Base-by-base conservation (phyloP, 1,140 invertebrate genomes). In the Cydia splendana region DNA sequence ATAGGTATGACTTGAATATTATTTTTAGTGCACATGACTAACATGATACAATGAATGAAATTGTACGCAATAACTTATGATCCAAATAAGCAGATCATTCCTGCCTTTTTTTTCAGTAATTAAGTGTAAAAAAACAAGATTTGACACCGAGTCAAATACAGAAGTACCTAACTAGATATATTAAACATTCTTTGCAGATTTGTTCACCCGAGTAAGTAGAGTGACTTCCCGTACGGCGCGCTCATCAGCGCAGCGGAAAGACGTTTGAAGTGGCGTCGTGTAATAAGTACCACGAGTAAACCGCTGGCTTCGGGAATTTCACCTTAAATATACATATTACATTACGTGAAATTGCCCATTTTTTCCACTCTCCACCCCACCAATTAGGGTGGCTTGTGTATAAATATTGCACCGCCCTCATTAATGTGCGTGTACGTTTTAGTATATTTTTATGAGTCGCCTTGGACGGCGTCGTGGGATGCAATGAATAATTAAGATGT, bases 341-440 rank as follows among this genome's bases (percentile, higher is more conserved):
- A 93, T 93, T 93, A 93, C 91, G 90, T 91, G 88, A 91, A 92
- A 93, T 93, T 93, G 91, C 88, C 91, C 91, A 93, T 92, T 93
- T 93, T 93, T 93, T 93, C 91, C 91, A 93, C 91, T 93, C 91
- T 92, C 91, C 91, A 91, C 91, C 91, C 91, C 84, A 92, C 85
- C 91, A 92, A 92, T 93, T 93, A 93, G 91, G 90, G 89, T 89
- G 82, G 86, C 86, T 88, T 86, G 88, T 88, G 91, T 92, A 93
- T 93, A 92, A 93, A 93, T 93, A 93, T 93, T 93, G 91, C 89
- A 93, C 85, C 83, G 86, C 82, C 80, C 89, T 93, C 90, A 92
- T 93, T 92, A 93, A 93, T 87, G 91, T 91, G 87, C 88, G 88
- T 93, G 88, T 92, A 91, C 88, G 88, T 87, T 89, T 88, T 87